Conservation (phyloP, 2,888 invertebrate genomes). For the Lycia hirtaria region DNA sequence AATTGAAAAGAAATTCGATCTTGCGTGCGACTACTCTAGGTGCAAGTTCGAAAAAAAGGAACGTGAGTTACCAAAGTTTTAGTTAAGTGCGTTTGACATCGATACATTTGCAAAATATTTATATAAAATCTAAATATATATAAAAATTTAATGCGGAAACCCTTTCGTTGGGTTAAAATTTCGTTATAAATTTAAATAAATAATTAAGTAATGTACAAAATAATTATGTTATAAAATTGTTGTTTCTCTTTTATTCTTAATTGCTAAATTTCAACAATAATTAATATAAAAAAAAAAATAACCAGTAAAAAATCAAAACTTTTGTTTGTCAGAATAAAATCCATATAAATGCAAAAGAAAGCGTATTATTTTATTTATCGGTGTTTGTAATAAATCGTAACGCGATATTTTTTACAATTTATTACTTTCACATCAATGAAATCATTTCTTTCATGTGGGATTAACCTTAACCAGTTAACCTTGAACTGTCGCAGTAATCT, state of each 20-base stretch:
- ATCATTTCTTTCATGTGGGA: too few relatives aligned
- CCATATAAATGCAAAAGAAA: background rate
- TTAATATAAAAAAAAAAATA: too few relatives aligned
- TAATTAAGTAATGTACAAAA: too few relatives aligned
- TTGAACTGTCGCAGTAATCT: conserved; percentile 1
- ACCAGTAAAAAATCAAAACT: too few relatives aligned
- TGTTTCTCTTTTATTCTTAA: too few relatives aligned
- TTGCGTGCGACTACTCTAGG: background rate
- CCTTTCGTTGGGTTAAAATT: too few relatives aligned
- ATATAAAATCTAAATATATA: background rate
- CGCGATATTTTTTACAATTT: background rate
- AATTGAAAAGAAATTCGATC: conserved; percentile 10
- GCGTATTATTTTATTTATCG: background rate
- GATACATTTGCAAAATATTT: background rate
- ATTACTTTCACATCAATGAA: background rate
- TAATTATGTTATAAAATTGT: too few relatives aligned
- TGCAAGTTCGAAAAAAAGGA: conserved; percentile 7
- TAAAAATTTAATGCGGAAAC: too few relatives aligned
- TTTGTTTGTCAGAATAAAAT: background rate
- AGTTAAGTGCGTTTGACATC: conserved; percentile 20
- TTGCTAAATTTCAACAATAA: too few relatives aligned
- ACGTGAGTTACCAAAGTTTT: background rate
- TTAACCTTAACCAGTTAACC: background rate
- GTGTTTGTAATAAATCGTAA: too few relatives aligned
- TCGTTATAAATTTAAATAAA: too few relatives aligned